Conservation (phyloP, 2,888 invertebrate genomes). For the Phaonia tiefii region DNA sequence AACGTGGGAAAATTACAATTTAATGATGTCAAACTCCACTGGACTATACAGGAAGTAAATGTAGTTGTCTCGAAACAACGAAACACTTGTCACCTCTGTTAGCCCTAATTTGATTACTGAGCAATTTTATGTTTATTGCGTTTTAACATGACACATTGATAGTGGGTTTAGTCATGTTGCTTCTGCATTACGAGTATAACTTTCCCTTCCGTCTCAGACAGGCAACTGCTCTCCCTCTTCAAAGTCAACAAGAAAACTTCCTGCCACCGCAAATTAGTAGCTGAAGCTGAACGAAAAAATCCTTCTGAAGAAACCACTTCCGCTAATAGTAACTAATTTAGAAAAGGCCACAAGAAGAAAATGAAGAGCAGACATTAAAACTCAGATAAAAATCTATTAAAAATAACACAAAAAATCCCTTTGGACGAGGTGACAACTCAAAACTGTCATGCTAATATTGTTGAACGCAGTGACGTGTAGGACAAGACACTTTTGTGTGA, state of each 20-base stretch:
- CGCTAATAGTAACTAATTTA: conserved; percentile 56
- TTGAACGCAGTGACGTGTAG: neutral
- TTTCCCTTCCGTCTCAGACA: neutral
- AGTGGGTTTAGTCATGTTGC: conserved; percentile 56
- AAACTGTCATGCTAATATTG: neutral
- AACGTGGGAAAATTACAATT: too few species aligned
- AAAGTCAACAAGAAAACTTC: conserved; percentile 5
- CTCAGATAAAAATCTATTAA: conserved; percentile 29
- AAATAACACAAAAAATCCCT: neutral
- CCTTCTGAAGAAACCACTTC: conserved; percentile 64
- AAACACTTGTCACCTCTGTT: conserved; percentile 41
- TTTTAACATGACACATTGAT: neutral
- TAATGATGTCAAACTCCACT: too few species aligned
- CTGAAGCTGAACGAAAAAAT: conserved; percentile 9
- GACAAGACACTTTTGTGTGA: neutral
- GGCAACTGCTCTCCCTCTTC: too few species aligned
- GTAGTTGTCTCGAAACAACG: neutral
- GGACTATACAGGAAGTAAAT: too few species aligned
- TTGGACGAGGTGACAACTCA: neutral
- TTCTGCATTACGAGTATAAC: neutral
- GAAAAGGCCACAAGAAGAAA: neutral
- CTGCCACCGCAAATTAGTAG: neutral
- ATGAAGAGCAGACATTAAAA: conserved; percentile 37
- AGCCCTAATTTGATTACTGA: neutral
- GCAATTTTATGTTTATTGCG: too few species aligned